Base-by-base conservation (phyloP, 2,888 invertebrate genomes). In the Ganaspis brasiliensis region DNA sequence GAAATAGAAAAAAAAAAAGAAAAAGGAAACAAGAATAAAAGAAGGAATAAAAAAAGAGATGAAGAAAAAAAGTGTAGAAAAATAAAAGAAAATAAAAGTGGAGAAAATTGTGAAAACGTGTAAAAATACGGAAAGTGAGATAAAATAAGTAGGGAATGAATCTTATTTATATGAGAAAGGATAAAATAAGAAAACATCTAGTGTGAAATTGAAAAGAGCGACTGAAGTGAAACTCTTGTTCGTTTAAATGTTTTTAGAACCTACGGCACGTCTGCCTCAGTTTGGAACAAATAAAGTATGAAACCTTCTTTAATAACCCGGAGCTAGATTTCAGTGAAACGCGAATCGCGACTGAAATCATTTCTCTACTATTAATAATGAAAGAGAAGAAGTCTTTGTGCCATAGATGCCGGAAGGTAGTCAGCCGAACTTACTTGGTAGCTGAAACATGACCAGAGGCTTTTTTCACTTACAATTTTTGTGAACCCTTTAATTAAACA, bases 321-420 rank as follows among this genome's bases (percentile, higher is more conserved):
- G 55, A 81, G 83, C 76, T 72, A 83, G 57, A 75, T 77, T 74
- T 71, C 76, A 70, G 72, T 67, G 72, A 24, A 74, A 75, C 71
- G 59, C 63, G 79, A 81, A 83, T 77, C 76, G 78, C 76, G 81
- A 79, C 78, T 79, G 72, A 83, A 82, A 84, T 85, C 83, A 84
- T 82, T 80, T 77, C 80, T 78, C 83, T 83, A 83, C 83, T 84
- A 81, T 86, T 87, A 85, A 85, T 86, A 84, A 85, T 76, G 81
- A 81, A 79, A 75, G 74, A 63, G 79, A 75, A 75, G 73, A 61
- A 74, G 80, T 72, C 80, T 85, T 85, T 86, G 83, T 84, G 73
- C 73, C 67, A 63, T 10, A 71, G 74, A 72, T 75, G 86, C 82
- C 84, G 72, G 73, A 31, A 77, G 86, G 79, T 74, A 75, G 77